Evolutionary conservation across 2,797 vertebrate genomes (phyloP), one percentile per base, ranked within the genome.

Genomic region (Sciaenops ocellatus): DNA sequence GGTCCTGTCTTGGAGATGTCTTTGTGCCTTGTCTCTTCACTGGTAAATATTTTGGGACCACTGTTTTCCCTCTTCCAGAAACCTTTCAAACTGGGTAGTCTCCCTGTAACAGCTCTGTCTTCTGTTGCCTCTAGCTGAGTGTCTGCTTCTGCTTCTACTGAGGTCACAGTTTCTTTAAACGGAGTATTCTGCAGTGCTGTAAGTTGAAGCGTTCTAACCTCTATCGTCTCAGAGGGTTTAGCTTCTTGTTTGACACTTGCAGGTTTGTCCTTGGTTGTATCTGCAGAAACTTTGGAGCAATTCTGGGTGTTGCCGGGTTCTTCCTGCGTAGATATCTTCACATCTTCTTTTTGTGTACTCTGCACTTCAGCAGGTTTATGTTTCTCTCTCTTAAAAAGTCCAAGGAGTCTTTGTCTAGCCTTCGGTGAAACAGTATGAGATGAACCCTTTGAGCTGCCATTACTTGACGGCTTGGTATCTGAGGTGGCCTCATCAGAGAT

Each of bases 21-120:
- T 76, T 78, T 71, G 62, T 57, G 38, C 6, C 13, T 70, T 54
- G 7, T 4, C 2, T 77, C 69, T 54, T 86, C 80, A 61, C 52
- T 69, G 13, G 68, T 41, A 54, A 71, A 80, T 46, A 77, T 55
- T 68, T 87, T 85, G 18, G 89, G 42, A n/a, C 64, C 44, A 82
- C 42, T 75, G 72, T 87, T 94, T 60, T 91, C 88, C 42, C 72
- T 90, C 92, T 96, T 95, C 92, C 94, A 96, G 68, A 95, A 96
- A 24, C 90, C 92, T 91, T 93, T 96, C 42, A 96, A 91, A 59
- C 94, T 90, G 22, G 80, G 93, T 72, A 89, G 90, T 88, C 85
- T 94, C 83, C 91, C 85, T 75, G 68, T 84, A 69, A 88, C 85
- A 0, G 0, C 71, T 48, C 87, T 83, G 13, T 41, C 62, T 12